Evolutionary conservation across 2,888 invertebrate species (phyloP).

Genomic region (Apamea epomidion): DNA sequence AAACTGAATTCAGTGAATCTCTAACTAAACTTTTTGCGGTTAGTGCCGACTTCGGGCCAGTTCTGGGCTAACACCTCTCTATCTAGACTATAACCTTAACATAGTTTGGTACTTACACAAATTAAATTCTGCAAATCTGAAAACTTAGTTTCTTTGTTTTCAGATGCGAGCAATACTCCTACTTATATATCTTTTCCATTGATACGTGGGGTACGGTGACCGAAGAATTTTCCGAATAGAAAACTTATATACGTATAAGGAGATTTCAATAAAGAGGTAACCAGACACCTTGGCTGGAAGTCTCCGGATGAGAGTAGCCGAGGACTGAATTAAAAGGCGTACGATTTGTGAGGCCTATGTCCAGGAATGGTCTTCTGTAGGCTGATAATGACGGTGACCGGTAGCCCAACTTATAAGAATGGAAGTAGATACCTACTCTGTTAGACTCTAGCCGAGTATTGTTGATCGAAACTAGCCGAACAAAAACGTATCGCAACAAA

Average conservation of each 20-base stretch:
- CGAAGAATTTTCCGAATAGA: background rate
- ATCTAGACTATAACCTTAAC: slow-evolving; percentile 17
- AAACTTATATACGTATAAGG: background rate
- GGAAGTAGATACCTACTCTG: background rate
- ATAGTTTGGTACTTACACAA: background rate
- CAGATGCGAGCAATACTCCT: slow-evolving; percentile 3
- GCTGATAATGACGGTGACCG: background rate
- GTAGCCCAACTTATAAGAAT: background rate
- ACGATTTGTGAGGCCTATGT: background rate
- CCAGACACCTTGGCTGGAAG: background rate
- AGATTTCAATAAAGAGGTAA: background rate
- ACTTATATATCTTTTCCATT: background rate
- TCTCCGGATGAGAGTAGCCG: background rate
- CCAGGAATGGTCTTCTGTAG: too few species aligned
- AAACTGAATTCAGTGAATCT: slow-evolving; percentile 27
- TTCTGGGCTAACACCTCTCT: background rate
- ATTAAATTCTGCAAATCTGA: slow-evolving; percentile 12
- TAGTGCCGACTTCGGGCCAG: background rate
- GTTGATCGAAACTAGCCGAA: background rate
- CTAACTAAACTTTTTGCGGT: slow-evolving; percentile 35
- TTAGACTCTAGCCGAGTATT: background rate
- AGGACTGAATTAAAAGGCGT: background rate
- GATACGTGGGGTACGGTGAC: background rate
- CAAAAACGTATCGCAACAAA: background rate
- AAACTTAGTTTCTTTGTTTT: slow-evolving; percentile 10